Conservation (phyloP, 2,113 vertebrate species). For the Brachyhypopomus occidentalis region DNA sequence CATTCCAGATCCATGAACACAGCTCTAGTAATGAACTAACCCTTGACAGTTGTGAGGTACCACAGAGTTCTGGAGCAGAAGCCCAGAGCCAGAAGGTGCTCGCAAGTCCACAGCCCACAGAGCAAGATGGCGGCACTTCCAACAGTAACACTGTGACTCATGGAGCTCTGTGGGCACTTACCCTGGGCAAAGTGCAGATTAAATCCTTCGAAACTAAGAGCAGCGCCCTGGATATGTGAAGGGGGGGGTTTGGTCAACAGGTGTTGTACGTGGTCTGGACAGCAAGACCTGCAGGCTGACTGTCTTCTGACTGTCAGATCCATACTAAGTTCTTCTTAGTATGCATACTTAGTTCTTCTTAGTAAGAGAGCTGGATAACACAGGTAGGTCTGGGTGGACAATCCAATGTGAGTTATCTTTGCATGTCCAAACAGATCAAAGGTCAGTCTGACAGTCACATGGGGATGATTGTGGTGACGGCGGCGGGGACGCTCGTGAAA, state of each 20-base stretch:
- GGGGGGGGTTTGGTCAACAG: background rate
- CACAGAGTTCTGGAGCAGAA: constrained; percentile 11
- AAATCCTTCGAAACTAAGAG: constrained; percentile 38
- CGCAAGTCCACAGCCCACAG: constrained; percentile 1
- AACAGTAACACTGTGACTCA: constrained; percentile 56
- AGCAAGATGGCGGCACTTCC: constrained; percentile 34
- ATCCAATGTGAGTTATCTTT: background rate
- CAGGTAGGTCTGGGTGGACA: background rate
- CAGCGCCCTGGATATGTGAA: background rate
- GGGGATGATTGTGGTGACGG: background rate
- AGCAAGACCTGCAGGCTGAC: background rate
- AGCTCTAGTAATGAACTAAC: constrained; percentile 38
- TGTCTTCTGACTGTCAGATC: constrained; percentile 35
- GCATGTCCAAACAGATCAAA: background rate
- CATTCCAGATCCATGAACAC: constrained; percentile 27
- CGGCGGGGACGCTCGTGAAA: background rate
- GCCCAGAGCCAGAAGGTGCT: constrained; percentile 33
- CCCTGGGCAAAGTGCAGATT: constrained; percentile 50
- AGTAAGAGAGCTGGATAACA: constrained; percentile 1
- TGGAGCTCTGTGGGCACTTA: constrained; percentile 21
- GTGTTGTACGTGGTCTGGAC: background rate
- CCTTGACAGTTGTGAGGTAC: constrained; percentile 30
- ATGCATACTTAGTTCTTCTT: constrained; percentile 7
- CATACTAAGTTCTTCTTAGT: constrained; percentile 8
- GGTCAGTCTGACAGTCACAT: background rate